Evolutionary conservation across 2,888 invertebrate species (phyloP), one percentile per base, ranked within the genome.

Genomic region (Tetragonisca angustula): DNA sequence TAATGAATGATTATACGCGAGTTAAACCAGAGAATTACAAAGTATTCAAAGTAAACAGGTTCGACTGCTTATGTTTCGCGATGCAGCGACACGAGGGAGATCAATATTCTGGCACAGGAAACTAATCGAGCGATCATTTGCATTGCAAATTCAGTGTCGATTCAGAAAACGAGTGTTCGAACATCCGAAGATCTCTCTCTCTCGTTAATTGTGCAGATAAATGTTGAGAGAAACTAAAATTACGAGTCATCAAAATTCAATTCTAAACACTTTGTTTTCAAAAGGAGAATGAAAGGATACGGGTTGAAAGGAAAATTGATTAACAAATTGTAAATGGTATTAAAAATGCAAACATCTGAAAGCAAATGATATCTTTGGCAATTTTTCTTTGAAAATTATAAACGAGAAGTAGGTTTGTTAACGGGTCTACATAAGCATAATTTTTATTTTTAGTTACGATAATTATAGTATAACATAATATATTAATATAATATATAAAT

Each of bases 61-160:
- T 17, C 19, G 6, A 9, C 27, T 5, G 43, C 43, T 43, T 43
- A 19, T 11, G 5, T 52, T 17, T n/a, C 49, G 19, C 15, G 59
- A 9, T 17, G 17, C 13, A 27, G 61, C 17, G 17, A 50, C 15
- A 15, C 6, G 32, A 17, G 50, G 19, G 50, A 13, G 21, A 59
- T 21, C 36, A 9, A 21, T 13, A 69, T 36, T 49, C 11, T n/a
- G 21, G 72, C 43, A 64, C 15, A 50, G 62, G 50, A 72, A 73
- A 54, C n/a, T 24, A 27, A 56, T 56, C 52, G 36, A 54, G 24
- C 32, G 43, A 43, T 4, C 49, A 32, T 72, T 43, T 19, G 13
- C 56, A 52, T 36, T 62, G 65, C 43, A 73, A 78, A 72, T 56
- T 73, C 52, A 9, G 43, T n/a, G 56, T 73, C 56, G 32, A 65